These are phyloP conservation scores for Melanargia galathea DNA, from an alignment of 2,888 invertebrate species.

Conservation along the genomic window DNA sequence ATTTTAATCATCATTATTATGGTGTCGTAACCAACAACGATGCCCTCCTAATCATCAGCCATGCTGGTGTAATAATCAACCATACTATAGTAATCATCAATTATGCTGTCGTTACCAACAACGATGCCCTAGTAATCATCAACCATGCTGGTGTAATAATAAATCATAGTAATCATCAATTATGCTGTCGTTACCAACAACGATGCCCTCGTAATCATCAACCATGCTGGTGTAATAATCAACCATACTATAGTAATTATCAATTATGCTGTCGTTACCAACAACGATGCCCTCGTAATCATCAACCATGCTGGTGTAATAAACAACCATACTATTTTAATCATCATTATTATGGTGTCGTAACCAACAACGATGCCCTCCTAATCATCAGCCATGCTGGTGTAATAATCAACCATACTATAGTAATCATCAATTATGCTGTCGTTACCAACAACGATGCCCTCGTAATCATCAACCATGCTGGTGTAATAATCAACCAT, in stretches of 20 bases:
- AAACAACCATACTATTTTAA: neutral
- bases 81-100: neutral
- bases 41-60: neutral
- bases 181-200: neutral
- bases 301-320: neutral
- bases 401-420: neutral
- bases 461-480: slow-evolving; percentile 4
- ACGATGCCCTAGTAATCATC: neutral
- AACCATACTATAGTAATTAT: neutral
- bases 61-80: neutral
- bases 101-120: neutral
- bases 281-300: slow-evolving; percentile 20
- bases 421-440: neutral
- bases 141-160: neutral
- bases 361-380: neutral
- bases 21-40: neutral
- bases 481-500: slow-evolving; percentile 2
- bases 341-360: neutral
- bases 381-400: neutral
- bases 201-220: slow-evolving; percentile 8
- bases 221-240: neutral
- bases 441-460: slow-evolving; percentile 7
- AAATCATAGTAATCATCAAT: neutral
- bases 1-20: neutral
- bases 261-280: neutral